Percentiles rank a stretch among this genome's conserved stretches.
phyloP scores from a whole-genome alignment of 2,797 vertebrate species.

The Cyprinodon diabolis region DNA sequence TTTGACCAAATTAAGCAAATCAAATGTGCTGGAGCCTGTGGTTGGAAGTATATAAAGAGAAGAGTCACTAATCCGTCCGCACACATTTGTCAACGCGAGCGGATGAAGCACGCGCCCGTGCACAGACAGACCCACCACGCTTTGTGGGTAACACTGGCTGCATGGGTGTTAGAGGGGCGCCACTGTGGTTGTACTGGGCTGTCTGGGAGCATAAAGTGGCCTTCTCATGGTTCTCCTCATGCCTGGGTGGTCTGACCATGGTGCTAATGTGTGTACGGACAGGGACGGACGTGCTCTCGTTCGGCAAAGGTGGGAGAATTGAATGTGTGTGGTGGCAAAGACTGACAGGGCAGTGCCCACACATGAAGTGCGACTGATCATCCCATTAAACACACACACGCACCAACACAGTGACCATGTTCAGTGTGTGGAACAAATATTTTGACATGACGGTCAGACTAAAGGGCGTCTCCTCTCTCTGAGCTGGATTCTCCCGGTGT shows the following conservation, averaged over 20 bases:
- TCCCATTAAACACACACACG: conserved; percentile 44
- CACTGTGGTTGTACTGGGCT: conserved; percentile 78
- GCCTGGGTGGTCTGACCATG: conserved; percentile 81
- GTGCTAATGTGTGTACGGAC: conserved; percentile 55
- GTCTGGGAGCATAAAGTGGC: conserved; percentile 82
- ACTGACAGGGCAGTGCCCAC: conserved; percentile 71
- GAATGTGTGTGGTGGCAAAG: conserved; percentile 68
- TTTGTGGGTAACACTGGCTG: conserved; percentile 75
- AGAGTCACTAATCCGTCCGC: conserved; percentile 65
- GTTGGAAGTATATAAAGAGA: conserved; percentile 65
- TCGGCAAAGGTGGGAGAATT: conserved; percentile 70
- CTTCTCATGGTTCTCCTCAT: conserved; percentile 78
- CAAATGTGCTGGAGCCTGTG: conserved; percentile 65
- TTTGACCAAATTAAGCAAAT: conserved; percentile 57
- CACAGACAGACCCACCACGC: conserved; percentile 37
- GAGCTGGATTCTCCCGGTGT: conserved; percentile 52
- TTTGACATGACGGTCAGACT: conserved; percentile 76
- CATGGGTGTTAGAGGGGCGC: conserved; percentile 82
- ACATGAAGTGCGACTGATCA: conserved; percentile 70
- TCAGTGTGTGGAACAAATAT: conserved; percentile 70
- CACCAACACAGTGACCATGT: conserved; percentile 38
- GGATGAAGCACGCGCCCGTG: conserved; percentile 38
- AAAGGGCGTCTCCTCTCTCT: conserved; percentile 68
- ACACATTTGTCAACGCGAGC: conserved; percentile 59
- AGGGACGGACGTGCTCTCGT: conserved; percentile 67